phyloP scores from a whole-genome alignment of 2,797 vertebrate species.

The Enteromius thamalakanensis region DNA sequence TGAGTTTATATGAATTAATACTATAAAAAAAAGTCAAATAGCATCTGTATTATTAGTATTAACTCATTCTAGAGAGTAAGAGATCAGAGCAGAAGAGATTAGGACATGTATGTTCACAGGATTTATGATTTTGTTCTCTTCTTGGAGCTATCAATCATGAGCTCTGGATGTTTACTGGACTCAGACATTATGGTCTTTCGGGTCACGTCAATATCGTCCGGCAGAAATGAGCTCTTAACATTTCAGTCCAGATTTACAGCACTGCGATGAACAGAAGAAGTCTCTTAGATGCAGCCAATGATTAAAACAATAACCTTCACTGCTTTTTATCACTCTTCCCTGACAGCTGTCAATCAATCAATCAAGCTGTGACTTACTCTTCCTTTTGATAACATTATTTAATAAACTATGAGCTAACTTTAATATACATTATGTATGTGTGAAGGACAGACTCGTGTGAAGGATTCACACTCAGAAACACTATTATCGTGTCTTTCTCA shows the following conservation, averaged over 20 bases:
- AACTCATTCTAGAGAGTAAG: not conserved
- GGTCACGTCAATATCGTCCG: conserved; percentile 69
- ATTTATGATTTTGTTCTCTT: not conserved
- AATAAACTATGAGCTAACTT: too few species aligned
- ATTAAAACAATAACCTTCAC: conserved; percentile 68
- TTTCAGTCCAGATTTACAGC: conserved; percentile 54
- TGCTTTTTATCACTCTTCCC: conserved; percentile 64
- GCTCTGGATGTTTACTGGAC: conserved; percentile 62
- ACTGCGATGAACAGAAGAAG: not conserved
- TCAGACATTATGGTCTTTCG: conserved; percentile 68
- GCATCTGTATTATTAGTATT: not conserved
- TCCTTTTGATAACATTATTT: too few species aligned
- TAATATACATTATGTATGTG: too few species aligned
- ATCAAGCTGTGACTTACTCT: not conserved
- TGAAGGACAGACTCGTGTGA: not conserved
- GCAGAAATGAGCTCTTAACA: conserved; percentile 65
- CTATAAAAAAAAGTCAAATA: not conserved
- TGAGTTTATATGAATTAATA: too few species aligned
- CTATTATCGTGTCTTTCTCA: conserved; percentile 50
- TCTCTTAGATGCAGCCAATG: conserved; percentile 61
- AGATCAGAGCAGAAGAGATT: not conserved
- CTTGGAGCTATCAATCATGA: not conserved
- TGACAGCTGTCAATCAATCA: conserved; percentile 11
- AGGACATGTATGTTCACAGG: not conserved
- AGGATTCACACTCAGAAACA: conserved; percentile 51